These are phyloP conservation scores for Philopotamus ludificatus DNA, from an alignment of 1,140 invertebrate genomes.

Conservation along the genomic window DNA sequence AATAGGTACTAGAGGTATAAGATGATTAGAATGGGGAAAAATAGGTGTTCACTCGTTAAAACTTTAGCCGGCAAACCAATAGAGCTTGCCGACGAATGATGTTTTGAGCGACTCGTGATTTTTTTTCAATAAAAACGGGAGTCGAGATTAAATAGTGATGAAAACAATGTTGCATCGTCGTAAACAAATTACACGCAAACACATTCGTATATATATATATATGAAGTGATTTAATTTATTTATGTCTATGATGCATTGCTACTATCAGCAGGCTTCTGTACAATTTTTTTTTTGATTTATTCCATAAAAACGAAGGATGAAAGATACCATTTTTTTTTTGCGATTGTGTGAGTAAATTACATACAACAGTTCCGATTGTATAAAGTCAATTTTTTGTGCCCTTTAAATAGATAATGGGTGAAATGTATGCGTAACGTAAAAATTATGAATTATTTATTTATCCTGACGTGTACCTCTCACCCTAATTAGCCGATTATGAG, in stretches of 20 bases:
- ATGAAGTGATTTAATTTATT: constrained; percentile 24
- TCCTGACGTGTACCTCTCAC: constrained; percentile 39
- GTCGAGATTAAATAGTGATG: not conserved
- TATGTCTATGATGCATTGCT: constrained; percentile 27
- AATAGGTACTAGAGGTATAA: constrained; percentile 40
- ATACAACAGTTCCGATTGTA: constrained; percentile 23
- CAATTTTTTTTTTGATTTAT: constrained; percentile 15
- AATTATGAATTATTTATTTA: constrained; percentile 24
- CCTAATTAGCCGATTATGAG: constrained; percentile 39
- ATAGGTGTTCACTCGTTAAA: not conserved
- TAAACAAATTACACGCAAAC: constrained; percentile 24
- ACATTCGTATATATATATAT: not conserved
- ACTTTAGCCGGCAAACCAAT: constrained; percentile 20
- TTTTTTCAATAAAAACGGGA: not conserved
- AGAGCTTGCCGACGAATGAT: constrained; percentile 7
- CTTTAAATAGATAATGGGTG: constrained; percentile 30
- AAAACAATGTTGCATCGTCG: not conserved
- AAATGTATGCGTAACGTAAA: constrained; percentile 17
- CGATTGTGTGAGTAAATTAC: constrained; percentile 1
- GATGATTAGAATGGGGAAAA: constrained; percentile 35
- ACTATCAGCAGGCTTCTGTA: constrained; percentile 33
- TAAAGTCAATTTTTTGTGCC: constrained; percentile 36
- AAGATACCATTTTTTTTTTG: constrained; percentile 5
- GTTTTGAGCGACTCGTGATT: not conserved
- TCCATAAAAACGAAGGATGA: not conserved